These are phyloP conservation scores for Dendrocincla tyrannina DNA, from an alignment of 2,797 vertebrate species.

Conservation along the genomic window DNA sequence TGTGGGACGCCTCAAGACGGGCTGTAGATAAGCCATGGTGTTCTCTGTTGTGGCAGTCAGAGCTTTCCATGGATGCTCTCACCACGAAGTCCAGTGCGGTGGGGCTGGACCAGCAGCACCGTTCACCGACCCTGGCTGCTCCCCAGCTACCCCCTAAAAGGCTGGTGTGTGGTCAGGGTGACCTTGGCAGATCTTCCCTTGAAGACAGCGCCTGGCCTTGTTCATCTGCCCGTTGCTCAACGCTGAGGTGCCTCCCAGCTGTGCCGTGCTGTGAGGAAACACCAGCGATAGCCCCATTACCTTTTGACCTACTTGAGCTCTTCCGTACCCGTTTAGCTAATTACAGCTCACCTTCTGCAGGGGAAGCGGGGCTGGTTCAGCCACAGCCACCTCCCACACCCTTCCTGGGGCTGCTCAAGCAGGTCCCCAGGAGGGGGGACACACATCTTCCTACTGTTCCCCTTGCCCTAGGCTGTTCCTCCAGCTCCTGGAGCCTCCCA, in stretches of 20 bases:
- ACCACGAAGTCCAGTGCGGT: neutral
- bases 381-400: constrained; percentile 16
- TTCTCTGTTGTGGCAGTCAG: neutral
- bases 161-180: neutral
- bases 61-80: neutral
- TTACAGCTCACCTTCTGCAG: constrained; percentile 11
- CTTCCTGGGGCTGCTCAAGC: neutral
- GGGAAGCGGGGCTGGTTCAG: neutral
- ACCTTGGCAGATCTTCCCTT: neutral
- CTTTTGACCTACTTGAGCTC: constrained; percentile 60
- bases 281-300: constrained; percentile 3
- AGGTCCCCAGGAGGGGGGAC: neutral
- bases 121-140: neutral
- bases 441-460: constrained; percentile 19
- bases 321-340: constrained; percentile 5
- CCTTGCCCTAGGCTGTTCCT: constrained; percentile 56
- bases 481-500: constrained; percentile 48
- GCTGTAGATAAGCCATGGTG: neutral
- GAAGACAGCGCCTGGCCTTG: neutral
- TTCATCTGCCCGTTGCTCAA: constrained; percentile 26
- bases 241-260: neutral
- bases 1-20: neutral
- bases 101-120: neutral
- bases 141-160: neutral
- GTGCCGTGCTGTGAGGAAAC: rapidly evolving